phyloP scores from a whole-genome alignment of 2,797 vertebrate species.

The Nannoperca obscura region DNA sequence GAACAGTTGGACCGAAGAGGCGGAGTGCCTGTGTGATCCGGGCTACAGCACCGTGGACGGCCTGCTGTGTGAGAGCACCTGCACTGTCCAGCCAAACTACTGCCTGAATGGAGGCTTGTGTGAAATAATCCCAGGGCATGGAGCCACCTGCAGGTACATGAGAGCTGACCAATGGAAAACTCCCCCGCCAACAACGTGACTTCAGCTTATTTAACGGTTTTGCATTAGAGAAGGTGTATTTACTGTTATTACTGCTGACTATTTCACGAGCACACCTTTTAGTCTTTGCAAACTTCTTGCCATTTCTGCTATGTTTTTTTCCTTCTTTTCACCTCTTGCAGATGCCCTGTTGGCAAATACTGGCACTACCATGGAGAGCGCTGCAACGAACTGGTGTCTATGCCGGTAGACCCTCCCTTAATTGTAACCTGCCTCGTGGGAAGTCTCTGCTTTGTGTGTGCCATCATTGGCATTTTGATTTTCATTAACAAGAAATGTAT shows the following conservation, averaged over 20 bases:
- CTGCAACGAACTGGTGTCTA: slow-evolving; percentile 87
- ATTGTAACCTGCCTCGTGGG: slow-evolving; percentile 83
- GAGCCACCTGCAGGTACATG: slow-evolving; percentile 93
- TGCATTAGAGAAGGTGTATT: background rate
- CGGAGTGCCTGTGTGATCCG: slow-evolving; percentile 89
- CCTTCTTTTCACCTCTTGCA: slow-evolving; percentile 66
- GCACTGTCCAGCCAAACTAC: slow-evolving; percentile 82
- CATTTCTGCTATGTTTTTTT: background rate
- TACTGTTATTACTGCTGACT: background rate
- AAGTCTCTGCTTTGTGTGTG: slow-evolving; percentile 85
- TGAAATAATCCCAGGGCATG: slow-evolving; percentile 86
- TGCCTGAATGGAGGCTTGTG: slow-evolving; percentile 89
- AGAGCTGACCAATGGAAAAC: slow-evolving; percentile 6
- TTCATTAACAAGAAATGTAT: slow-evolving; percentile 89
- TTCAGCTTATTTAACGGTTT: background rate
- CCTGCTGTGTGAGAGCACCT: slow-evolving; percentile 88
- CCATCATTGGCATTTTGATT: slow-evolving; percentile 84
- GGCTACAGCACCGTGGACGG: slow-evolving; percentile 85
- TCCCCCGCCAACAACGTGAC: background rate
- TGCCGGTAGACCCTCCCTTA: slow-evolving; percentile 82
- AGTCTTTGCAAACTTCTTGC: background rate
- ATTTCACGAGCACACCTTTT: background rate
- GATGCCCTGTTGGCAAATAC: slow-evolving; percentile 87
- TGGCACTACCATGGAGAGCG: slow-evolving; percentile 88
- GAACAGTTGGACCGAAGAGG: slow-evolving; percentile 88